phyloP scores from a whole-genome alignment of 2,113 vertebrate species.

The Grus americana region DNA sequence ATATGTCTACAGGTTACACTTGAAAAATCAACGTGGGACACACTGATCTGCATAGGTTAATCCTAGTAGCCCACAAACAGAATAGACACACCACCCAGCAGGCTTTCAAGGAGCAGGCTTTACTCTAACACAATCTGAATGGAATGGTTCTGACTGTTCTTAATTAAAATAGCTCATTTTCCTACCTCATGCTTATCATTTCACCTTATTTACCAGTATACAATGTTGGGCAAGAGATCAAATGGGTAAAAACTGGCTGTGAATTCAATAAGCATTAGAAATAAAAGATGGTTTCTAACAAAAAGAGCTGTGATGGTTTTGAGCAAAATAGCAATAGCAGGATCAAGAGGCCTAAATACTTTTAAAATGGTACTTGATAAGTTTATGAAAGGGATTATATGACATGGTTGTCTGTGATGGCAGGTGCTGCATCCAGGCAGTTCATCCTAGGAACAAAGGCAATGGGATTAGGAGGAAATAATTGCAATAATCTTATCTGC shows the following conservation, averaged over 20 bases:
- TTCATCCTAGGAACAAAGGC: constrained; percentile 3
- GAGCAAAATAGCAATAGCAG: background rate
- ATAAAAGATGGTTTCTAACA: background rate
- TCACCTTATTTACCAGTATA: background rate
- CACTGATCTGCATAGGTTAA: background rate
- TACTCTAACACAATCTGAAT: background rate
- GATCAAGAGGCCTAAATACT: constrained; percentile 3
- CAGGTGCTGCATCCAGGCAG: background rate
- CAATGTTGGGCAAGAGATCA: background rate
- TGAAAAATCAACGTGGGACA: background rate
- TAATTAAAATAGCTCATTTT: background rate
- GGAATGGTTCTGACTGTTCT: background rate
- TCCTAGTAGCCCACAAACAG: background rate
- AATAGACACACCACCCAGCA: background rate
- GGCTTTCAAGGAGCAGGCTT: background rate
- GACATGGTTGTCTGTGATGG: constrained; percentile 1
- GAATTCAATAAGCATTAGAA: background rate
- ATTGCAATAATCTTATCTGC: constrained; percentile 19
- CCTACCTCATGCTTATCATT: background rate
- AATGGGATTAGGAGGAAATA: constrained; percentile 36
- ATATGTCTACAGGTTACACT: background rate
- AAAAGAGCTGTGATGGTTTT: background rate
- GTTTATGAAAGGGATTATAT: constrained; percentile 36
- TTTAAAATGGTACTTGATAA: background rate
- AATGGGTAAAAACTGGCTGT: background rate